phyloP scores from a whole-genome alignment of 2,888 invertebrate genomes.

The Vesta saturnalis region DNA sequence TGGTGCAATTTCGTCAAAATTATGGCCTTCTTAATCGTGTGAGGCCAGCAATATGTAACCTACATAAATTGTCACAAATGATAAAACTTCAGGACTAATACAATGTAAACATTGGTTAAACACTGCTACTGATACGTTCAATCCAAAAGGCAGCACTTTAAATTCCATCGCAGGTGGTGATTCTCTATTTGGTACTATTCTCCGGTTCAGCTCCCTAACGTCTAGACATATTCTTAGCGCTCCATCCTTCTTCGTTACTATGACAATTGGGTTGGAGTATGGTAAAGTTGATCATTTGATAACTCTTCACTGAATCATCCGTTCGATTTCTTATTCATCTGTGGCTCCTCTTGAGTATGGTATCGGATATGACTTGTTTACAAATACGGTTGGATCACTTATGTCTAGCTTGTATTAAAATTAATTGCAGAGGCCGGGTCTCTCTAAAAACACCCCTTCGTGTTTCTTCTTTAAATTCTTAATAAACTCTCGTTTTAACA shows the following conservation, averaged over 20 bases:
- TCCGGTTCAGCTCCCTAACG: conserved; percentile 7
- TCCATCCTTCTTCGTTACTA: conserved; percentile 11
- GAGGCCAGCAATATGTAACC: conserved; percentile 39
- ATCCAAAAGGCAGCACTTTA: conserved; percentile 37
- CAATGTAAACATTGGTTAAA: conserved; percentile 35
- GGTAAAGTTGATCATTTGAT: conserved; percentile 21
- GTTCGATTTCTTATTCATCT: conserved; percentile 13
- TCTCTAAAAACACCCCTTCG: conserved; percentile 1
- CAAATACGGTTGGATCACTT: not conserved
- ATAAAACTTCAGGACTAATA: conserved; percentile 33
- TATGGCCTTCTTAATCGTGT: conserved; percentile 28
- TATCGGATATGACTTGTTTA: conserved; percentile 18
- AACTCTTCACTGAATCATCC: conserved; percentile 23
- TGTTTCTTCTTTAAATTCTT: too few relatives aligned
- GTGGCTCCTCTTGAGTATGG: conserved; percentile 16
- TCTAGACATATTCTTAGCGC: conserved; percentile 14
- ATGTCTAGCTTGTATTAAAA: conserved; percentile 7
- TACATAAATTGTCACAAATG: conserved; percentile 33
- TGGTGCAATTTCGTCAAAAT: conserved; percentile 29
- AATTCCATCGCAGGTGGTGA: conserved; percentile 27
- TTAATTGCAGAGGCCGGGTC: not conserved
- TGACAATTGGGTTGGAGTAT: conserved; percentile 22
- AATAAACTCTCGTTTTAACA: too few relatives aligned
- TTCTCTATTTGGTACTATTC: conserved; percentile 25
- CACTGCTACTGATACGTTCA: conserved; percentile 34